Percentiles rank a stretch among this genome's conserved stretches.
Conservation (phyloP, 2,113 vertebrate species). For the Hippocampus abdominalis region DNA sequence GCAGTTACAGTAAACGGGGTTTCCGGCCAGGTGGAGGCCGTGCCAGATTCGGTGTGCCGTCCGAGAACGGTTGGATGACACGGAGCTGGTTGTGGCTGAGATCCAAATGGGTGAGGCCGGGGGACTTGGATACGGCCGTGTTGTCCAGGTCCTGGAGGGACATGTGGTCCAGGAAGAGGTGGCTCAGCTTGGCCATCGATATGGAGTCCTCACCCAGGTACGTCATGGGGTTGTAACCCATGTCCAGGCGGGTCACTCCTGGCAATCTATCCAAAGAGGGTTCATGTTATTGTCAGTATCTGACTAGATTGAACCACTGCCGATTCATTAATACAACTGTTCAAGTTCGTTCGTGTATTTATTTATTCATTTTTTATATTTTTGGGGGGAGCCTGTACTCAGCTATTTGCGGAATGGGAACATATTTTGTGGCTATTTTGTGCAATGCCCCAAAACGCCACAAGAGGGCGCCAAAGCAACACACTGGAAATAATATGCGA, state of each 20-base stretch:
- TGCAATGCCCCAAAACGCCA: neutral
- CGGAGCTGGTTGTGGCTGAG: constrained; percentile 84
- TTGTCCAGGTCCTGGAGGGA: constrained; percentile 83
- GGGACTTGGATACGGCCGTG: constrained; percentile 76
- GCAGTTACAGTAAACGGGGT: constrained; percentile 88
- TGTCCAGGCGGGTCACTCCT: constrained; percentile 75
- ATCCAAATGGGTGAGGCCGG: constrained; percentile 78
- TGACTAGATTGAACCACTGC: too few relatives aligned
- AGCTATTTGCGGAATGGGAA: neutral
- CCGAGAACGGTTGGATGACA: constrained; percentile 75
- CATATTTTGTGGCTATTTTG: neutral
- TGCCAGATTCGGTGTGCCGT: constrained; percentile 66
- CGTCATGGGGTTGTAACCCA: constrained; percentile 90
- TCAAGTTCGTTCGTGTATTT: neutral
- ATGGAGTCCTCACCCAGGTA: constrained; percentile 82
- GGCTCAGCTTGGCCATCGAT: constrained; percentile 81
- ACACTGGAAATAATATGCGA: too few relatives aligned
- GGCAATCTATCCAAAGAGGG: constrained; percentile 61
- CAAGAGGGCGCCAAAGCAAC: neutral
- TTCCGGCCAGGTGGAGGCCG: constrained; percentile 79
- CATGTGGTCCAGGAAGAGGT: constrained; percentile 83
- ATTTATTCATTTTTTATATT: neutral
- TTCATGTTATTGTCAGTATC: too few relatives aligned
- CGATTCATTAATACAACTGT: neutral
- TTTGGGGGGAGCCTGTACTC: neutral